Evolutionary conservation across 2,797 vertebrate genomes (phyloP).

Genomic region (Oreortyx pictus): DNA sequence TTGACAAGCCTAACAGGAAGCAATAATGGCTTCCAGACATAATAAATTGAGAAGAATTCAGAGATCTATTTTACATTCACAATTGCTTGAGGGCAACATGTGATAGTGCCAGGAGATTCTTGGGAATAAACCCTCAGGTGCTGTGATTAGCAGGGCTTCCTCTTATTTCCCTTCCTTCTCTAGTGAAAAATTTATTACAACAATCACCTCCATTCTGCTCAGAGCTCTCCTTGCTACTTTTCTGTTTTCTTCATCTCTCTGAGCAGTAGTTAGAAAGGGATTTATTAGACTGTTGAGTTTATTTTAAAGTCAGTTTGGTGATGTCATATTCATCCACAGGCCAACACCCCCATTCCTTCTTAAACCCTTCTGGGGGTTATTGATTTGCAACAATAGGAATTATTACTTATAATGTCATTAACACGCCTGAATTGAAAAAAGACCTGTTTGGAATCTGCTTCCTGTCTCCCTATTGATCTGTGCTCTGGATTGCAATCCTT

Average conservation of each 20-base stretch:
- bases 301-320: constrained; percentile 30
- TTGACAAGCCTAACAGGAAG: constrained; percentile 21
- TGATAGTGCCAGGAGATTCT: background rate
- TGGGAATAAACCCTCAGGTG: constrained; percentile 41
- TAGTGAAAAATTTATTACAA: constrained; percentile 22
- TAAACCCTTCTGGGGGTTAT: background rate
- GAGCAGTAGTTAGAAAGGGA: constrained; percentile 8
- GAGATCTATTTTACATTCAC: constrained; percentile 22
- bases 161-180: constrained; percentile 40
- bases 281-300: constrained; percentile 24
- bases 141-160: constrained; percentile 17
- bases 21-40: constrained; percentile 21
- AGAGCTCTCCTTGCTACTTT: background rate
- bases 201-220: background rate
- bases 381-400: constrained; percentile 10
- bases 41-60: constrained; percentile 38
- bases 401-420: constrained; percentile 28
- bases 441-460: background rate
- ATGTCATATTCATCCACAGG: background rate
- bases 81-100: constrained; percentile 22
- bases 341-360: background rate
- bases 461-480: background rate
- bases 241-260: background rate
- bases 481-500: background rate
- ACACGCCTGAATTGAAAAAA: constrained; percentile 30